phyloP scores from a whole-genome alignment of 2,888 invertebrate species.

The Diaphora mendica region DNA sequence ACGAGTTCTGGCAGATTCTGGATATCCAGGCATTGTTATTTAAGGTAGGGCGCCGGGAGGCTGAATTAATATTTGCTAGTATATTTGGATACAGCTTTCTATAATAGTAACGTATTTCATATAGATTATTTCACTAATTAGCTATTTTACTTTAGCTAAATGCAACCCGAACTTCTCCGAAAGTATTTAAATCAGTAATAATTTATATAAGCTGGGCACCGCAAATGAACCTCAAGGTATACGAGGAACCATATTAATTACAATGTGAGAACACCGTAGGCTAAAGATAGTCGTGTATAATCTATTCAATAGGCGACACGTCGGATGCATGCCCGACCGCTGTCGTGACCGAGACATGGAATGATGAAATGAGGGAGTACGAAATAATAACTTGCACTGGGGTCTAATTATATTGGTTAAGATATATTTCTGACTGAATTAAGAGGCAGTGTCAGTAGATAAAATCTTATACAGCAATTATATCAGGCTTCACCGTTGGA shows the following conservation, averaged over 20 bases:
- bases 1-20: constrained; percentile 39
- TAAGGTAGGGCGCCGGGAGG: not conserved
- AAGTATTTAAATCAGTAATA: too few relatives aligned
- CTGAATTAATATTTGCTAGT: not conserved
- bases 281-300: constrained; percentile 55
- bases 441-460: constrained; percentile 6
- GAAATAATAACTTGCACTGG: constrained; percentile 1
- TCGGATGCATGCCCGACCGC: constrained; percentile 54
- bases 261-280: constrained; percentile 40
- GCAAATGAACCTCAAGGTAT: not conserved
- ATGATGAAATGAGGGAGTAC: constrained; percentile 26
- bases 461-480: constrained; percentile 8
- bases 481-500: not conserved
- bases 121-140: too few relatives aligned
- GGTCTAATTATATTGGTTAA: constrained; percentile 15
- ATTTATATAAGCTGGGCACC: not conserved
- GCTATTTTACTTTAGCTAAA: too few relatives aligned
- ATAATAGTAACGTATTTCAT: not conserved
- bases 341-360: constrained; percentile 37
- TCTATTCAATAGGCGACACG: constrained; percentile 60
- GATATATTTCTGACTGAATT: not conserved
- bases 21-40: constrained; percentile 29
- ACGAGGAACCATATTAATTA: not conserved
- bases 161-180: too few relatives aligned
- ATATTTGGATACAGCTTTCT: not conserved